Evolutionary conservation across 2,113 vertebrate species (phyloP), one percentile per base, ranked within the genome.

Genomic region (Leptosomus discolor): DNA sequence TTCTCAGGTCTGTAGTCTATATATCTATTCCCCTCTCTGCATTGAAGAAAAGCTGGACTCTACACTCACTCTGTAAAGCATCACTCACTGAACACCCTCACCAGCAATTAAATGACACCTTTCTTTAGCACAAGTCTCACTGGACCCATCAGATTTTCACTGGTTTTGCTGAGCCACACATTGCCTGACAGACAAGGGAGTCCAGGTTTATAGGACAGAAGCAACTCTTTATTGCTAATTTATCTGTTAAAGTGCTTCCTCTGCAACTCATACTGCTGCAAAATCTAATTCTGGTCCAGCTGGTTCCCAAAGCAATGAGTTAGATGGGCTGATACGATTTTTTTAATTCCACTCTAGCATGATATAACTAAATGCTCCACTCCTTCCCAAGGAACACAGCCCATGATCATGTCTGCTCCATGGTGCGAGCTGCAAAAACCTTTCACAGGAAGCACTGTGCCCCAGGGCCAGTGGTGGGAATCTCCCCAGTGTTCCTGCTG

Each of bases 81-180:
- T 45, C 67, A 11, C 46, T 29, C 46, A 27, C 69, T 7, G 9
- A 51, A 32, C 60, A 27, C 45, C 65, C 60, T 58, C 30, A 12
- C 51, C 51, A 67, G 36, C 32, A 43, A 11, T 2, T 8, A 11
- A 12, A 8, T 1, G 1, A 23, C 37, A 32, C 32, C 22, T 23
- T 51, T 57, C 30, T 32, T 41, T 14, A 32, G 26, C 0, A 1
- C 15, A 24, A 32, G 43, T 23, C 18, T 34, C 53, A 20, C 37
- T 22, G 34, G 78, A 34, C 60, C 36, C 36, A 27, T 41, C 24
- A 8, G 5, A 11, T 4, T 10, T 27, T 6, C 46, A 12, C 34
- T 2, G 5, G 2, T 0, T 45, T 37, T 54, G 18, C 45, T 1
- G 11, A 69, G 37, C 46, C 63, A 21, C 37, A 15, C 2, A 0